Conservation (phyloP, 64 coral and sea anemone species). For the Trachythela sp. region DNA sequence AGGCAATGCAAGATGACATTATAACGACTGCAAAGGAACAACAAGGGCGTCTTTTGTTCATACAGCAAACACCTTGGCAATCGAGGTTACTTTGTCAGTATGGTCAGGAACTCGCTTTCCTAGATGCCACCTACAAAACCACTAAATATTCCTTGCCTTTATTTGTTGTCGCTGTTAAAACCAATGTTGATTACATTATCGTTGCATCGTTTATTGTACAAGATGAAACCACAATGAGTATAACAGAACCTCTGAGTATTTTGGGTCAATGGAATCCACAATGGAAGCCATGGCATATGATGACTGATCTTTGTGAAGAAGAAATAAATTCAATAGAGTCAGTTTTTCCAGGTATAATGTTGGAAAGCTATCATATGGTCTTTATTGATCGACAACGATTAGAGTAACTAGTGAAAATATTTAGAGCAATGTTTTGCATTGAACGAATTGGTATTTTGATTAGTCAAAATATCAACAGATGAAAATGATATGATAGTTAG, state of each 20-base stretch:
- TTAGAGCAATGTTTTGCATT: too few relatives aligned
- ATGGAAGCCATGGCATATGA: constrained; percentile 42
- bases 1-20: too few relatives aligned
- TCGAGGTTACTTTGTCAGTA: constrained; percentile 32
- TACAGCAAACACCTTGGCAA: constrained; percentile 43
- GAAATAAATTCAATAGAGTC: constrained; percentile 39
- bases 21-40: not conserved
- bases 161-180: constrained; percentile 44
- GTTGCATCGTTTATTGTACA: constrained; percentile 35
- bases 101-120: constrained; percentile 33
- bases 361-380: too few relatives aligned
- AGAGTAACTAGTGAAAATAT: too few relatives aligned
- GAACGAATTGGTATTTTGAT: too few relatives aligned
- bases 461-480: too few relatives aligned
- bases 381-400: too few relatives aligned
- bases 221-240: constrained; percentile 28
- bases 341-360: constrained; percentile 38
- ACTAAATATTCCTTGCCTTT: constrained; percentile 43
- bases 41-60: constrained; percentile 25
- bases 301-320: constrained; percentile 24
- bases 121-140: constrained; percentile 56
- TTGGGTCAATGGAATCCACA: constrained; percentile 39
- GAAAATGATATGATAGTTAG: too few relatives aligned
- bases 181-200: constrained; percentile 43
- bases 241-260: constrained; percentile 24